Conservation (phyloP, 1,140 invertebrate genomes). For the Zaprionus capensis region DNA sequence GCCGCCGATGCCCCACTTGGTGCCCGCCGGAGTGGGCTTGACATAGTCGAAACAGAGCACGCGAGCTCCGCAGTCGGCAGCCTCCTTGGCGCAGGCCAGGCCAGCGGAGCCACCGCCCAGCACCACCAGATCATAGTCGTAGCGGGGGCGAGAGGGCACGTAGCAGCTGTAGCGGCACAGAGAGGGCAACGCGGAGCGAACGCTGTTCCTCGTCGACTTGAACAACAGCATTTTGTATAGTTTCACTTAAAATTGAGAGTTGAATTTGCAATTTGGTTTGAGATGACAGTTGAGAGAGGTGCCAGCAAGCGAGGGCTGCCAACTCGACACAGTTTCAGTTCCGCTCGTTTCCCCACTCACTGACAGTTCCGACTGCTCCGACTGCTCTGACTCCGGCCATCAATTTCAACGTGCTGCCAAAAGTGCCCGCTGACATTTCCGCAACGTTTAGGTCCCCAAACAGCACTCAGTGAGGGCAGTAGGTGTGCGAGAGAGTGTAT, state of each 20-base stretch:
- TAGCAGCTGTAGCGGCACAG: neutral
- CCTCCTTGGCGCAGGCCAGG: constrained; percentile 96
- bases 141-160: constrained; percentile 70
- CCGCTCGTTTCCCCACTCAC: too few species aligned
- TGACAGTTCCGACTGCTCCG: neutral
- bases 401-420: constrained; percentile 16
- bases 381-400: constrained; percentile 1
- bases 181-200: neutral
- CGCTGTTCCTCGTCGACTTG: constrained; percentile 13
- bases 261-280: constrained; percentile 9
- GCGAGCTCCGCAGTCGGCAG: constrained; percentile 91
- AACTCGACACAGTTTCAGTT: neutral
- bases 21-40: constrained; percentile 92
- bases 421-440: constrained; percentile 5
- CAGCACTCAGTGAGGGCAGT: neutral
- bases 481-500: neutral
- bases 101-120: constrained; percentile 98
- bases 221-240: constrained; percentile 39
- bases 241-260: constrained; percentile 6
- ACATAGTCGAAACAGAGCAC: constrained; percentile 97
- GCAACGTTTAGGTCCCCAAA: constrained; percentile 1
- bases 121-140: constrained; percentile 95
- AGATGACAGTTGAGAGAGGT: constrained; percentile 9
- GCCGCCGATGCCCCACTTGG: constrained; percentile 96
- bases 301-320: neutral